Percentiles rank a stretch among this genome's conserved stretches.
phyloP scores from a whole-genome alignment of 2,113 vertebrate species.

The Peromyscus polionotus region DNA sequence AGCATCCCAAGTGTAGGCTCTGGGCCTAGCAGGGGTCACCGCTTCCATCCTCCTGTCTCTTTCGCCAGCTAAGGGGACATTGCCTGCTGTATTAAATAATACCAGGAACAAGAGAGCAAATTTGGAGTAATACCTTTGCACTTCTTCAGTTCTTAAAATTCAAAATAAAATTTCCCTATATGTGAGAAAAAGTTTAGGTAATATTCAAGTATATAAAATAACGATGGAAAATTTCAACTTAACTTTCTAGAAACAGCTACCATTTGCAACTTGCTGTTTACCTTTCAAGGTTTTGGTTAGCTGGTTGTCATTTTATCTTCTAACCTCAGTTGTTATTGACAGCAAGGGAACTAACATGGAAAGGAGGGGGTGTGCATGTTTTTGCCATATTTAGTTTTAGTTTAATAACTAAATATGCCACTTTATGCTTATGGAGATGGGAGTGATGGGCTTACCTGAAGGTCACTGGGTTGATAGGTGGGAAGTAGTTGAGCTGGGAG shows the following conservation, averaged over 20 bases:
- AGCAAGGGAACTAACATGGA: not conserved
- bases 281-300: not conserved
- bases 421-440: not conserved
- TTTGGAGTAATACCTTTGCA: not conserved
- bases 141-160: not conserved
- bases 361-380: not conserved
- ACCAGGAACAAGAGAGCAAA: not conserved
- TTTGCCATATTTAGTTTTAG: not conserved
- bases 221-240: not conserved
- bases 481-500: not conserved
- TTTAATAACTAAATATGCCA: not conserved
- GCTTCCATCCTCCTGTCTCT: not conserved
- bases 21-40: no score
- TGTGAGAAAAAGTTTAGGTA: not conserved
- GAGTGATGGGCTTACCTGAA: not conserved
- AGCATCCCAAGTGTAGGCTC: not conserved
- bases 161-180: conserved; percentile 32
- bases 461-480: no score
- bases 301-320: not conserved
- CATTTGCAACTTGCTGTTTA: not conserved
- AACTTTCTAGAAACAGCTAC: not conserved
- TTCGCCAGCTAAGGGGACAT: not conserved
- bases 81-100: not conserved
- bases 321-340: not conserved
- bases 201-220: not conserved